phyloP scores from a whole-genome alignment of 2,888 invertebrate genomes.

The Synergus umbraculus region DNA sequence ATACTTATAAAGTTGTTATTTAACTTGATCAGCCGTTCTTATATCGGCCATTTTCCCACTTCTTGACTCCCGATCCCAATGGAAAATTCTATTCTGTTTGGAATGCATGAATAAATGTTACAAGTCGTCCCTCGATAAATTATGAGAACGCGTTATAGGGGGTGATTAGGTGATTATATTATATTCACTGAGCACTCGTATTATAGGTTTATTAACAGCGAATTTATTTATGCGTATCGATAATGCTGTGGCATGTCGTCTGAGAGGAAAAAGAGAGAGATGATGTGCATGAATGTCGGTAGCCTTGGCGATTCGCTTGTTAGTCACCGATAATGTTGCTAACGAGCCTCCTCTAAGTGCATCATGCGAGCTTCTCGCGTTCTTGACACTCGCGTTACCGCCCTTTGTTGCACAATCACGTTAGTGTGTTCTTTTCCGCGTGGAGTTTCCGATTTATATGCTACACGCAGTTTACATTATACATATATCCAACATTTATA shows the following conservation, averaged over 20 bases:
- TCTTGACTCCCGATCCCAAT: not conserved
- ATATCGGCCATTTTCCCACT: no score
- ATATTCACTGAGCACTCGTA: not conserved
- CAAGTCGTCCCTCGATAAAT: not conserved
- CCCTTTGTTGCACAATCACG: conserved; percentile 63
- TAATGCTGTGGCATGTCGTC: conserved; percentile 4
- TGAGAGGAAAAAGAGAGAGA: not conserved
- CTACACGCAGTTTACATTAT: conserved; percentile 9
- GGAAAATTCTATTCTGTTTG: not conserved
- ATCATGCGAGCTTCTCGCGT: conserved; percentile 51
- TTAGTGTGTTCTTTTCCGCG: conserved; percentile 48
- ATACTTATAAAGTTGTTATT: no score
- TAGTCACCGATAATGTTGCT: conserved; percentile 68
- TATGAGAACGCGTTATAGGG: not conserved
- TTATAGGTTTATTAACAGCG: not conserved
- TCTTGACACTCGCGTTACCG: conserved; percentile 64
- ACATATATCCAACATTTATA: not conserved
- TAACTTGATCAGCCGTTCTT: no score
- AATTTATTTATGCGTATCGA: conserved; percentile 15
- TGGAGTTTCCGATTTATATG: conserved; percentile 30
- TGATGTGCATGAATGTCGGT: conserved; percentile 29
- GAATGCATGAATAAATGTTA: not conserved
- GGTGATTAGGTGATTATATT: not conserved
- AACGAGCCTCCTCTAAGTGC: conserved; percentile 61
- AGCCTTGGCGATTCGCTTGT: conserved; percentile 65